phyloP scores from a whole-genome alignment of 2,113 vertebrate genomes.

The Aphyosemion australe region DNA sequence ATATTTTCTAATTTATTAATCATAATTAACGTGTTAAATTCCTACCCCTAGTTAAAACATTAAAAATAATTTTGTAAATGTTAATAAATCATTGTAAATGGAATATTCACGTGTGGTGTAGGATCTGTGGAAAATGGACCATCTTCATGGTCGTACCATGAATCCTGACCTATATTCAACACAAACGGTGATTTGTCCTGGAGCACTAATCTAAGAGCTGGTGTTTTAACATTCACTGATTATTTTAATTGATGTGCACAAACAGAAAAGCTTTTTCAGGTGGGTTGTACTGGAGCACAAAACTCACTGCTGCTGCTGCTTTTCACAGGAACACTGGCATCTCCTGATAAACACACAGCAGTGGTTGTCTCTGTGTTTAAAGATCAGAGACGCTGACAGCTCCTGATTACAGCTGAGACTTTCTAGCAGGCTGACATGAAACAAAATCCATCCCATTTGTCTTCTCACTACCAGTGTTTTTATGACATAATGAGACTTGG shows the following conservation, averaged over 20 bases:
- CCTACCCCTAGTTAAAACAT: too few species aligned
- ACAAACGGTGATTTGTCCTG: too few species aligned
- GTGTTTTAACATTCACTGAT: too few species aligned
- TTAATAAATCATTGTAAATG: too few species aligned
- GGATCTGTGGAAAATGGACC: too few species aligned
- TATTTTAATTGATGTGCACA: not conserved
- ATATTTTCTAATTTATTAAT: too few species aligned
- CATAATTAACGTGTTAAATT: too few species aligned
- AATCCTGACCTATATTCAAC: too few species aligned
- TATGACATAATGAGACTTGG: not conserved
- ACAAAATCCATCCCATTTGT: slow-evolving; percentile 6
- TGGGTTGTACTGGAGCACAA: not conserved
- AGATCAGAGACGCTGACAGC: slow-evolving; percentile 11
- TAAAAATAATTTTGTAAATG: too few species aligned
- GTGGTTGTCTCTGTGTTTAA: not conserved
- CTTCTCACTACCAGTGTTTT: not conserved
- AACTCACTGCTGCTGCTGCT: not conserved
- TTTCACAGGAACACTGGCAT: not conserved
- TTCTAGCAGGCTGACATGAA: slow-evolving; percentile 23
- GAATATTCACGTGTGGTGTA: too few species aligned
- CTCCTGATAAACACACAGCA: not conserved
- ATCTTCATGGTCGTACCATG: too few species aligned
- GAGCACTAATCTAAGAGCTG: not conserved
- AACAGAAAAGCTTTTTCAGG: not conserved
- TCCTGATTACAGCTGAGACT: slow-evolving; percentile 24